Percentiles rank a stretch among this genome's conserved stretches.
Evolutionary conservation across 2,888 invertebrate species (phyloP).

Genomic region (Heterodera filipjevi): DNA sequence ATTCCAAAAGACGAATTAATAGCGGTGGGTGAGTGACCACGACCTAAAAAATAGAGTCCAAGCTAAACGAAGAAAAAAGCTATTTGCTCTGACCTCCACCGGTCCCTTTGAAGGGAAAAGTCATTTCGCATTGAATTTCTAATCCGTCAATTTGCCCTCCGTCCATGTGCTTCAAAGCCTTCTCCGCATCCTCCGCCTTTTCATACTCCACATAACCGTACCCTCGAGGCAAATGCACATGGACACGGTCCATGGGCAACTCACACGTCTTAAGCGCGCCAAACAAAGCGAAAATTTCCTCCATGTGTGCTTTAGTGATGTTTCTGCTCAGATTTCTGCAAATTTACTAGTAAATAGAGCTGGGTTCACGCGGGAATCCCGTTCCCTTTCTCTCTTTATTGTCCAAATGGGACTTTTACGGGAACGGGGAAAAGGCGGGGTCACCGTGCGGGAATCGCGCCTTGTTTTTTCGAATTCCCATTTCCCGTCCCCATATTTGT

Average conservation of each 20-base stretch:
- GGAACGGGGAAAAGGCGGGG: no score
- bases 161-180: constrained; percentile 99
- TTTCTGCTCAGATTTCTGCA: constrained; percentile 49
- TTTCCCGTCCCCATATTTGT: no score
- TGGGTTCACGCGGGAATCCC: no score
- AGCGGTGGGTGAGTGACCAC: constrained; percentile 26
- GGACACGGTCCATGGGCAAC: constrained; percentile 84
- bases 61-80: not conserved
- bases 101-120: constrained; percentile 27
- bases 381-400: no score
- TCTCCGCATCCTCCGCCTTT: constrained; percentile 91
- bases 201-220: constrained; percentile 94
- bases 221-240: constrained; percentile 85
- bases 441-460: no score
- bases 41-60: not conserved
- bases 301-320: constrained; percentile 75
- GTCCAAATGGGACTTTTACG: no score
- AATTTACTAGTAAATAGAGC: no score
- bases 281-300: constrained; percentile 81
- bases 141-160: constrained; percentile 72
- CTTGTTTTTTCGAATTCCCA: no score
- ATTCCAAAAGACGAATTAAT: not conserved
- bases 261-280: constrained; percentile 78
- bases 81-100: not conserved
- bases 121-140: constrained; percentile 42